Evolutionary conservation across 2,113 vertebrate genomes (phyloP).

Genomic region (Perccottus glenii): DNA sequence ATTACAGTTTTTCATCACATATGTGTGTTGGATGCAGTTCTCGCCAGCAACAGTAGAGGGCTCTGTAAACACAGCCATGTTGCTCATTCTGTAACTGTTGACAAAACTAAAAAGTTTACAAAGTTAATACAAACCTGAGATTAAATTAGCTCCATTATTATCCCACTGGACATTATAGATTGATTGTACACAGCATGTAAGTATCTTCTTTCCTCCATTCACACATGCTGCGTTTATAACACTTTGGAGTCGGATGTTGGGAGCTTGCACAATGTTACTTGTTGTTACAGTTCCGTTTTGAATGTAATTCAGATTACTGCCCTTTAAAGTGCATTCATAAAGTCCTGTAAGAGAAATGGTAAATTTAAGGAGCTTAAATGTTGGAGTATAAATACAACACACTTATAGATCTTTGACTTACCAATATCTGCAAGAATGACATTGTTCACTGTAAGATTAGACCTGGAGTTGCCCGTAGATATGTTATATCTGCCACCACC

Average conservation of each 20-base stretch:
- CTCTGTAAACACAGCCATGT: conserved; percentile 28
- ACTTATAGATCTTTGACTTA: conserved; percentile 37
- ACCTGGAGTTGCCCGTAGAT: not conserved
- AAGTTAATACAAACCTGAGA: not conserved
- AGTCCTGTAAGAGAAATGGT: conserved; percentile 39
- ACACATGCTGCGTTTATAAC: conserved; percentile 16
- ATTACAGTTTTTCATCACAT: not conserved
- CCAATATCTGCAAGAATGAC: conserved; percentile 49
- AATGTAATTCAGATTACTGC: not conserved
- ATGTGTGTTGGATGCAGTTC: conserved; percentile 18
- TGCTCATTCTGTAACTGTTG: not conserved
- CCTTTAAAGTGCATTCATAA: conserved; percentile 55
- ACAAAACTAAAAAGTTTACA: not conserved
- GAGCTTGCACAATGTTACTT: conserved; percentile 26
- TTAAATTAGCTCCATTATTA: rapidly evolving
- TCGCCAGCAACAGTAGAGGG: rapidly evolving
- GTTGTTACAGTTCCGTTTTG: conserved; percentile 19
- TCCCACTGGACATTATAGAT: conserved; percentile 37
- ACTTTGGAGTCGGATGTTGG: conserved; percentile 34
- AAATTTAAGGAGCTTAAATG: not conserved
- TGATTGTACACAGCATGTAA: conserved; percentile 58
- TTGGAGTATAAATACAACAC: not conserved
- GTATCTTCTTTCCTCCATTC: rapidly evolving
- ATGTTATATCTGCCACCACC: not conserved
- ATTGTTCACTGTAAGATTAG: conserved; percentile 22